Conservation (phyloP, 2,888 invertebrate genomes). For the Aproaerema taeniolella region DNA sequence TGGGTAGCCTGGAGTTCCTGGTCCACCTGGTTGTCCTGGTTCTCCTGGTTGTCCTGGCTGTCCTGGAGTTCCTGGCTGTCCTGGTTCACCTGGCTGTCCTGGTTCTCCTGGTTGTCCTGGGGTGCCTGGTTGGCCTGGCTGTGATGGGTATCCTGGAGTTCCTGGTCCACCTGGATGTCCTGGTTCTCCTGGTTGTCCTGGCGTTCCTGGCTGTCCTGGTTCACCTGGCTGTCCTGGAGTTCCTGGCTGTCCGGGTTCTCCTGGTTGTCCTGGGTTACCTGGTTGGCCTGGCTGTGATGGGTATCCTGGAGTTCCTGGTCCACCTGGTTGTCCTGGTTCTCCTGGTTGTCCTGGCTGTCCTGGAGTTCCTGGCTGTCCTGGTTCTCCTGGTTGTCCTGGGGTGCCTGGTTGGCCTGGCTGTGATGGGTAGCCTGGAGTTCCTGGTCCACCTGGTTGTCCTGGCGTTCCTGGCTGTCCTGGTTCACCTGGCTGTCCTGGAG, state of each 20-base stretch:
- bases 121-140: neutral
- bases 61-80: neutral
- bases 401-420: neutral
- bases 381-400: neutral
- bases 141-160: neutral
- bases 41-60: neutral
- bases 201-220: conserved; percentile 12
- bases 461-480: neutral
- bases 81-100: neutral
- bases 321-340: neutral
- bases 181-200: too few species aligned
- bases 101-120: neutral
- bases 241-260: neutral
- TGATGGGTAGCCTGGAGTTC: too few species aligned
- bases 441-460: too few species aligned
- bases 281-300: too few species aligned
- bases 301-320: too few species aligned
- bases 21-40: neutral
- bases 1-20: neutral
- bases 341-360: neutral
- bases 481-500: neutral
- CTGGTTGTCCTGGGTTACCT: too few species aligned
- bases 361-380: neutral
- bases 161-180: conserved; percentile 10
- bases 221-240: neutral